Base-by-base conservation (phyloP, 2,113 vertebrate species). In the Zosterops japonicus region DNA sequence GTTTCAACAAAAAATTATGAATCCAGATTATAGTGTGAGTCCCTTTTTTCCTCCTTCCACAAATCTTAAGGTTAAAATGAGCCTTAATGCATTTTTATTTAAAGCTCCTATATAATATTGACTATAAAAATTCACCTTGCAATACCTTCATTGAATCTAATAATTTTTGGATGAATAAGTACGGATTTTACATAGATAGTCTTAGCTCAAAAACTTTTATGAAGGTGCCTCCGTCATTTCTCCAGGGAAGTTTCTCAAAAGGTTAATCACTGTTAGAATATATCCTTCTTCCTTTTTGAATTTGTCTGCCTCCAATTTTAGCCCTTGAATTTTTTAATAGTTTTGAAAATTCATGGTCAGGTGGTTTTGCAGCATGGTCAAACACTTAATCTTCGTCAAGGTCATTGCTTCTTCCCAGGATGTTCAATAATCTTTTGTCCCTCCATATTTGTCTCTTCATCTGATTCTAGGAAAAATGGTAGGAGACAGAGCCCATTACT, bases 81-180 rank as follows among this genome's bases (percentile, higher is more conserved):
- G 27, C 14, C 12, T 93, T 93, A 94, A 90, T 88, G 50, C 69
- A 80, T 78, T 92, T 90, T 63, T 93, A 59, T 92, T 93, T 92
- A 67, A 95, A 84, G 11, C 4, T 75, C 8, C 60, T 71, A 46
- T 79, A 89, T 76, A 94, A 82, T 87, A 93, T 55, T 16, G 56
- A 55, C 70, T 63, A 91, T 95, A 95, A 95, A 97, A 94, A 90
- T 94, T 96, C 89, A 94, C 94, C 87, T 96, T 95, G 89, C 33
- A 77, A 59, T 79, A 61, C 78, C n/a, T 96, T 95, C 61, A 80
- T 23, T 82, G 78, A 90, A 76, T 93, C 42, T 24, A 90, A 85
- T 94, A 85, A 44, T 91, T 95, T 96, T 94, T 94, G 75, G 63
- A 85, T 88, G 46, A 93, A 88, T 91, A 93, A 80, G 69, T 92